phyloP scores from a whole-genome alignment of 30 jellyfish, hydroid and myxozoan species.

The Clytia hemisphaerica region DNA sequence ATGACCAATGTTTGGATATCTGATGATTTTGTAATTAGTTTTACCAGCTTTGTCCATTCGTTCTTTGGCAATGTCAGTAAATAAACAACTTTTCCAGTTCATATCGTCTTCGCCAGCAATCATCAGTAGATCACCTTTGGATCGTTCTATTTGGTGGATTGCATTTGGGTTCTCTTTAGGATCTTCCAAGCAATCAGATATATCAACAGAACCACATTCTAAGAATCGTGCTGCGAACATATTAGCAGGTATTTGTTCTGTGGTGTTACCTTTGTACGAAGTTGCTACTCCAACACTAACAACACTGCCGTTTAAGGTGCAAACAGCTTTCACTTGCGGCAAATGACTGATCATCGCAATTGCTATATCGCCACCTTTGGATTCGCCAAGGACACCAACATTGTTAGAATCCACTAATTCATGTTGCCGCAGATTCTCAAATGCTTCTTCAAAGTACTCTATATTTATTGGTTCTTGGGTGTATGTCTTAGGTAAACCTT shows the following conservation, averaged over 20 bases:
- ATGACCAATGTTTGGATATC: slow-evolving; percentile 12
- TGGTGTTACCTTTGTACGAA: neutral
- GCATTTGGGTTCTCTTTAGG: slow-evolving; percentile 9
- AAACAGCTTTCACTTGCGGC: slow-evolving; percentile 24
- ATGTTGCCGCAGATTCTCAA: neutral
- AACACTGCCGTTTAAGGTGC: slow-evolving; percentile 13
- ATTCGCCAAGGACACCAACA: slow-evolving; percentile 23
- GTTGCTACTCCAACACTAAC: slow-evolving; percentile 3
- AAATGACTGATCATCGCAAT: slow-evolving; percentile 11
- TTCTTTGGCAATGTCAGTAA: slow-evolving; percentile 11
- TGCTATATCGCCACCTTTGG: slow-evolving; percentile 25
- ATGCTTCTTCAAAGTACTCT: slow-evolving; percentile 38
- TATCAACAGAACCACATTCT: neutral
- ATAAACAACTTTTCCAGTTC: neutral
- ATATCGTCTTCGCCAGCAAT: slow-evolving; percentile 15
- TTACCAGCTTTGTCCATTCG: slow-evolving; percentile 15
- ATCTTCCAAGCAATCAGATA: neutral
- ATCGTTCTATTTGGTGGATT: slow-evolving; percentile 5
- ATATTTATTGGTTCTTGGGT: too few species aligned
- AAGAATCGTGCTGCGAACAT: neutral
- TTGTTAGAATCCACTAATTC: neutral
- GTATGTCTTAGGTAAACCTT: too few species aligned
- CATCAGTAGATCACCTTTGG: slow-evolving; percentile 15
- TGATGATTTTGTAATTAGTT: slow-evolving; percentile 10
- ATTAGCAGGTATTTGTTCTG: neutral